Base-by-base conservation (phyloP, 2,113 vertebrate species). In the Alosa alosa region DNA sequence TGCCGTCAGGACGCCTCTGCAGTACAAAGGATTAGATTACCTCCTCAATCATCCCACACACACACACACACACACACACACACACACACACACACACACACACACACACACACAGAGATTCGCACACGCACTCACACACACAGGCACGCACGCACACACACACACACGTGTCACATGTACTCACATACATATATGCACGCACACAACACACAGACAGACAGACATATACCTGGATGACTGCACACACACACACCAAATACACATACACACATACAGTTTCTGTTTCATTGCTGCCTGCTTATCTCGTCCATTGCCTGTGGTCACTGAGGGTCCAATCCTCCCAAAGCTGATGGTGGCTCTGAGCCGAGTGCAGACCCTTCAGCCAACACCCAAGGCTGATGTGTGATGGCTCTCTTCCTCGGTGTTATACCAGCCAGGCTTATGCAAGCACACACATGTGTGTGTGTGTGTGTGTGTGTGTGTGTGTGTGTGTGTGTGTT, bases 21-120 rank as follows among this genome's bases (percentile, higher is more conserved):
- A 11, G n/a, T 68, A 68, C 64, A 31, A 68, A 68, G 25, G 64
- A 68, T 68, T 68, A 68, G n/a, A 68, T 68, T 68, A 68, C 64
- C 72, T 15, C 72, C 72, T 78, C 31, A 78, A 41, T 78, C 36
- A 41, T 78, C 72, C 31, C 72, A 72, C 11, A 10, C 31, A 72
- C 64, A 4, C 64, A 36, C 25, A 31, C 1, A 36, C 25, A 36
- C 64, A 36, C 64, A 72, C 64, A 64, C 60, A 64, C 60, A 25
- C 60, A 31, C n/a, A n/a, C n/a, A n/a, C n/a, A n/a, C n/a, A 10
- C 64, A 72, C 64, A 31, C 64, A 72, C 64, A 31, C 64, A 36
- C 64, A 36, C 6, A 72, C 64, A 72, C n/a, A 25, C 60, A 11
- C 1, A 44, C 41, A 44, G 31, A 60, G 17, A 60, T 44, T 2